Conservation (phyloP, 2,888 invertebrate species). For the Drosophila nr. fundita region DNA sequence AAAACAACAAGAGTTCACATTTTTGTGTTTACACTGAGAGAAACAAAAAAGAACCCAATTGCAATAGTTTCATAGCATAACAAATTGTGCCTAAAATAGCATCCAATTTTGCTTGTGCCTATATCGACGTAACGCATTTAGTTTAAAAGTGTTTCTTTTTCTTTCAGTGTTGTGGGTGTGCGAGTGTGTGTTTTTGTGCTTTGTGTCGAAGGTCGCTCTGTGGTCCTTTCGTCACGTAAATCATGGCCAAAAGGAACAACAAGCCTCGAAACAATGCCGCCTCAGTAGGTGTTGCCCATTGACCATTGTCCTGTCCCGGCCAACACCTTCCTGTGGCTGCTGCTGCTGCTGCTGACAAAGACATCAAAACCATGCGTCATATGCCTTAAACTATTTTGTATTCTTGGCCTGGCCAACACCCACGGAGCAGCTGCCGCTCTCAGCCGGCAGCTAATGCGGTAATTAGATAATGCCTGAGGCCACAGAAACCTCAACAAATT, state of each 20-base stretch:
- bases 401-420: conserved; percentile 56
- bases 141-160: not conserved
- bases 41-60: not conserved
- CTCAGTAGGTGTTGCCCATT: conserved; percentile 68
- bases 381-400: conserved; percentile 61
- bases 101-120: not conserved
- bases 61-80: too few species aligned
- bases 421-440: conserved; percentile 62
- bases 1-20: conserved; percentile 16
- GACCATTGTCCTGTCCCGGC: conserved; percentile 42
- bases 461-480: conserved; percentile 72
- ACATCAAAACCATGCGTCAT: conserved; percentile 63
- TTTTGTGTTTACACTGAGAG: conserved; percentile 2
- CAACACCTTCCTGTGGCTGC: conserved; percentile 59
- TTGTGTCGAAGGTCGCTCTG: conserved; percentile 39
- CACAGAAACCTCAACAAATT: not conserved
- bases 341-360: conserved; percentile 57
- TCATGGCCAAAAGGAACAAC: conserved; percentile 59
- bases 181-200: conserved; percentile 15
- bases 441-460: conserved; percentile 66
- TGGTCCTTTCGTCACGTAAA: conserved; percentile 82
- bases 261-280: conserved; percentile 43
- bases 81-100: not conserved
- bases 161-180: not conserved
- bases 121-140: not conserved